Evolutionary conservation across 2,888 invertebrate genomes (phyloP).

Genomic region (Willowsia nigromaculata): DNA sequence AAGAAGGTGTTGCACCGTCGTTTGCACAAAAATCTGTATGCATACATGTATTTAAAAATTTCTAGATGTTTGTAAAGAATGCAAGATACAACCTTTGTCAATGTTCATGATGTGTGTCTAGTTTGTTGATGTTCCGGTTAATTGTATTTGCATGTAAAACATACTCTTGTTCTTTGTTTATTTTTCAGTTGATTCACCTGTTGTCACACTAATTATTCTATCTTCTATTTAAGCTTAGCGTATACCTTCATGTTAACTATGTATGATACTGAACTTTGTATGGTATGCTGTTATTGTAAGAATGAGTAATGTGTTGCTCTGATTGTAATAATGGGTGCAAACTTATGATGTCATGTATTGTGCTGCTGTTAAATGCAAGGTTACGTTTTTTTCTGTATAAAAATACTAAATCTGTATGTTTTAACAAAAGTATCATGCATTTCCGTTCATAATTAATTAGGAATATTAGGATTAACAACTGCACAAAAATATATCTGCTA

Average conservation of each 20-base stretch:
- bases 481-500: slow-evolving; percentile 31
- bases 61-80: no score
- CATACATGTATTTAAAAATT: no score
- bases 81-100: not conserved
- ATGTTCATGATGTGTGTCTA: not conserved
- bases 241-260: not conserved
- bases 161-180: no score
- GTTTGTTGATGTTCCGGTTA: not conserved
- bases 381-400: not conserved
- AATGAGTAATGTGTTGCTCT: not conserved
- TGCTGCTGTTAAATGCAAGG: not conserved
- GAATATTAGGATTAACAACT: not conserved
- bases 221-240: no score
- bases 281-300: not conserved
- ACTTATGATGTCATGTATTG: not conserved
- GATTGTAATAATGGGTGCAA: not conserved
- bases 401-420: not conserved
- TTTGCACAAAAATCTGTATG: no score
- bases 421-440: not conserved
- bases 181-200: no score
- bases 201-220: no score
- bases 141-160: no score
- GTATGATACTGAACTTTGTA: not conserved
- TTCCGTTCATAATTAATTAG: not conserved
- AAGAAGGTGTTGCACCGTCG: no score